Conservation (phyloP, 2,113 vertebrate genomes). For the Callocephalon fimbriatum region DNA sequence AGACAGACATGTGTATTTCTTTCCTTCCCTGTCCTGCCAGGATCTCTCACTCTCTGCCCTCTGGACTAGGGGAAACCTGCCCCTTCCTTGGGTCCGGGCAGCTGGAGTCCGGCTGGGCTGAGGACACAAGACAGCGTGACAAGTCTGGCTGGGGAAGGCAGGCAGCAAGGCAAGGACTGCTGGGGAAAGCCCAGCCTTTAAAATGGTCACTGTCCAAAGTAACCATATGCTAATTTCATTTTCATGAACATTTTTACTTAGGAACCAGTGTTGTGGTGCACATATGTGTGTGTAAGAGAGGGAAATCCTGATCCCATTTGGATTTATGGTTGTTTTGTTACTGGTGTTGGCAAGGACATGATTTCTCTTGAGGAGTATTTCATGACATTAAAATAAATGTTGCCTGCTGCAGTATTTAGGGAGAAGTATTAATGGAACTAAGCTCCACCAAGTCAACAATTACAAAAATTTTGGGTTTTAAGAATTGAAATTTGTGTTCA, state of each 20-base stretch:
- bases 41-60: background rate
- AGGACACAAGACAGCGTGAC: background rate
- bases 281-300: background rate
- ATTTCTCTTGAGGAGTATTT: background rate
- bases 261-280: background rate
- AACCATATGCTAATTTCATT: background rate
- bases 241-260: background rate
- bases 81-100: fast-evolving
- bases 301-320: background rate
- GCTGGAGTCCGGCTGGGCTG: fast-evolving
- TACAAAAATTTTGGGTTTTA: background rate
- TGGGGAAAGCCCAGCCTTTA: background rate
- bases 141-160: background rate
- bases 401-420: background rate
- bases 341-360: background rate
- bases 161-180: background rate
- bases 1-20: background rate
- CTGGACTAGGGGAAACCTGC: background rate
- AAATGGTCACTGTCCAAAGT: background rate
- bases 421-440: background rate
- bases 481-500: background rate
- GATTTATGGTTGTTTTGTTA: background rate
- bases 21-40: background rate
- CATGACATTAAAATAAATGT: background rate
- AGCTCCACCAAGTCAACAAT: background rate